Evolutionary conservation across 2,113 vertebrate species (phyloP).

Genomic region (Rhombomys opimus): DNA sequence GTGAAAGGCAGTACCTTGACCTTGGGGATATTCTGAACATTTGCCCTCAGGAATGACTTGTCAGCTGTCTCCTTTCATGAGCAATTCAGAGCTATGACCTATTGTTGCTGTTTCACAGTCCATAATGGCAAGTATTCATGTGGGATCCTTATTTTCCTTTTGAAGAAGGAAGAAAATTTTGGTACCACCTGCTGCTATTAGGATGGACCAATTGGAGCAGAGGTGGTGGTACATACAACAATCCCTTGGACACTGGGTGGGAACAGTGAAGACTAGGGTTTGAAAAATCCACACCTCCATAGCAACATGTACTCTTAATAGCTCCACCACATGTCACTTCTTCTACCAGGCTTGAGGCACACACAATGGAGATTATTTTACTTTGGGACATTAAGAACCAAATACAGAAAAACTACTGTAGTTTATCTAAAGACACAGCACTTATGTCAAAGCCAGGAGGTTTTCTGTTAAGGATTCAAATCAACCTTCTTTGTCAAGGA

Average conservation of each 20-base stretch:
- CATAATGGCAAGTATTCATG: background rate
- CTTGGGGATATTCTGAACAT: too few species aligned
- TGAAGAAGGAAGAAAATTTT: background rate
- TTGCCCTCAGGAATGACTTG: accelerated
- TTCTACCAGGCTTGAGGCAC: background rate
- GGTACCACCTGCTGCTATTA: background rate
- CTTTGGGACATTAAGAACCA: conserved; percentile 8
- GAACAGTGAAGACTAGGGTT: background rate
- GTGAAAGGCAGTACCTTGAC: background rate
- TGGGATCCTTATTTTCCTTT: background rate
- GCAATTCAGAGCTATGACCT: background rate
- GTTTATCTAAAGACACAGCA: conserved; percentile 2
- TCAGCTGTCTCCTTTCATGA: background rate
- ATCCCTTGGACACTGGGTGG: too few species aligned
- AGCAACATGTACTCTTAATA: background rate
- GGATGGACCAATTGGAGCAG: background rate
- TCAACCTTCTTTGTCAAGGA: background rate
- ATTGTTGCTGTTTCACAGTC: background rate
- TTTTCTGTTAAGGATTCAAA: conserved; percentile 6
- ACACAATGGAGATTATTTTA: background rate
- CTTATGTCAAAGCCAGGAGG: conserved; percentile 9
- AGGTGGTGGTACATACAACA: background rate
- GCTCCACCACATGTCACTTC: background rate
- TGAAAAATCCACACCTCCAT: background rate
- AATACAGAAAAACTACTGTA: background rate